Percentiles rank a stretch among this genome's conserved stretches.
Evolutionary conservation across 1,140 invertebrate species (phyloP).

Genomic region (Oscheius sp.): DNA sequence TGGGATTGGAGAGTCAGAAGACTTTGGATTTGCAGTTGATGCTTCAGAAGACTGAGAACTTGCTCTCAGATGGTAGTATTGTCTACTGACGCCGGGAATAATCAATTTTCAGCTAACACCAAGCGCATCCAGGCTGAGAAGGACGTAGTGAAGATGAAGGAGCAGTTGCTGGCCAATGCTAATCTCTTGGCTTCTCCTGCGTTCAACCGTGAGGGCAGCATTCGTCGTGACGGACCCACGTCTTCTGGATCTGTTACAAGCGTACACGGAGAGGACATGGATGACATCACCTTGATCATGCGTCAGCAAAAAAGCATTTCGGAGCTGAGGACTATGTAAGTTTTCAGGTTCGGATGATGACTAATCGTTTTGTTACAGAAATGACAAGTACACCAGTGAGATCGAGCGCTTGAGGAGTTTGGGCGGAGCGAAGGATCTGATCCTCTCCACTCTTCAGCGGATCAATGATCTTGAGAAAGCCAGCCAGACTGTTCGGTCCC

Average conservation of each 20-base stretch:
- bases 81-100: too few relatives aligned
- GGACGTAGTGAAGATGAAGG: constrained; percentile 42
- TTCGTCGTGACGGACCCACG: constrained; percentile 10
- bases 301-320: constrained; percentile 41
- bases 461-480: too few relatives aligned
- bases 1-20: neutral
- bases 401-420: too few relatives aligned
- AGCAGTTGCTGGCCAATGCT: constrained; percentile 51
- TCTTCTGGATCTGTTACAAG: neutral
- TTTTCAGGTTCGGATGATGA: too few relatives aligned
- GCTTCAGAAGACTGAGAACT: too few relatives aligned
- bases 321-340: constrained; percentile 36
- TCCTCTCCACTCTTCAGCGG: too few relatives aligned
- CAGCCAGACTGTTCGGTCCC: too few relatives aligned
- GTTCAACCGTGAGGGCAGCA: neutral
- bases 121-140: too few relatives aligned
- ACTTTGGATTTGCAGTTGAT: neutral
- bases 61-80: neutral
- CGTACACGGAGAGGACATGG: constrained; percentile 21
- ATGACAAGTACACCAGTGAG: too few relatives aligned
- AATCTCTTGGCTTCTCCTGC: constrained; percentile 40
- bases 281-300: constrained; percentile 41
- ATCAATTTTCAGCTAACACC: too few relatives aligned
- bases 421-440: too few relatives aligned
- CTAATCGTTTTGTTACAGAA: too few relatives aligned